Evolutionary conservation across 2,888 invertebrate species (phyloP), one percentile per base, ranked within the genome.

Genomic region (Microchrysa polita): DNA sequence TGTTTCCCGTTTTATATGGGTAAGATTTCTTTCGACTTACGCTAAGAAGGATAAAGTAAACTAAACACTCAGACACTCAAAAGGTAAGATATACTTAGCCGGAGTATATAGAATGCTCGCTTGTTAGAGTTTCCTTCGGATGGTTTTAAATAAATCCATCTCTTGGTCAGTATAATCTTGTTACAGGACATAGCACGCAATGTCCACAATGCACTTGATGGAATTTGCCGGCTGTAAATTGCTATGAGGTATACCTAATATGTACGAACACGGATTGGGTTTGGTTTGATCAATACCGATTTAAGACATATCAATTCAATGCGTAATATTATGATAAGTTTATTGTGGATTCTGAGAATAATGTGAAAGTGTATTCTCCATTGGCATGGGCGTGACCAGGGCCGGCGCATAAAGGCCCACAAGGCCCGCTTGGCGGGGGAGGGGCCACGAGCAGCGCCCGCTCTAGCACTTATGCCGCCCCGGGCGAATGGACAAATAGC

Each of bases 51-150:
- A 72, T 72, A 23, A 16, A 60, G 60, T 72, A 72, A 60, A 60
- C 60, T 72, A 72, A 18, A 60, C 52, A 53, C 65, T 44, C 20
- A 10, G 44, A 60, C 52, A 53, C 65, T 44, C 20, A 10, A 22
- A 48, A 22, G n/a, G 55, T 60, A 72, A 60, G 72, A 72, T 48
- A 72, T n/a, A 34, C 27, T 34, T 34, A 34, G 27, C 27, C 7
- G 27, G 27, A 2, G n/a, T n/a, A n/a, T 34, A 7, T 34, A 60
- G 72, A 48, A 27, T 40, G 65, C 14, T 48, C 65, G n/a, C 65
- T 65, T 65, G 72, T 73, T 73, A 53, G 72, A 73, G n/a, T 73
- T 73, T 63, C 61, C 72, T 53, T 73, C 34, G 63, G 63, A 23
- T 55, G 72, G 48, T 73, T 73, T 61, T 48, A 18, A 63, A 73